Evolutionary conservation across 2,888 invertebrate genomes (phyloP), one percentile per base, ranked within the genome.

Genomic region (Pharmacophagus antenor): DNA sequence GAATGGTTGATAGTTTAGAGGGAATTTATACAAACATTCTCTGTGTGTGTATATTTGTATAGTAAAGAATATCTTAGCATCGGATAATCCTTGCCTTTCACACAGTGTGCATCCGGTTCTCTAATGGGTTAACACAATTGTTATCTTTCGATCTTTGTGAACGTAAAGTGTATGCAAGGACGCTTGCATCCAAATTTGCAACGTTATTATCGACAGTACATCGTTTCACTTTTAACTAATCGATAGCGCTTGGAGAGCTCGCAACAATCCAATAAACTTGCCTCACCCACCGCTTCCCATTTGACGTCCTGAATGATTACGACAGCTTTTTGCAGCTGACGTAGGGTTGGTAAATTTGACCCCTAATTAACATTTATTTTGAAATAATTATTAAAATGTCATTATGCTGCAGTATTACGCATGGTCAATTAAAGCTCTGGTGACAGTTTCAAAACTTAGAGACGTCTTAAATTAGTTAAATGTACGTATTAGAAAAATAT

Each of bases 301-400:
- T 48, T 49, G 18, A 49, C 27, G 25, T 18, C 27, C 18, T 49
- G 27, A 27, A 27, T 49, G 25, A 49, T 49, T n/a, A 27, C 49
- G 27, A 49, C 18, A 27, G 8, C 1, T 8, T 23, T 23, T 49
- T 8, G 17, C 18, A 44, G 42, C n/a, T 12, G 5, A 44, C 42
- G 15, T 18, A 27, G 27, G 49, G 49, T 18, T 49, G 49, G 3
- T 15, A 37, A 2, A 37, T 1, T n/a, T 37, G 0, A 5, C n/a
- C 1, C 3, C 5, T 37, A 37, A n/a, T 4, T 1, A 0, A n/a
- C 37, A 37, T 4, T 37, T 15, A n/a, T n/a, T n/a, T n/a, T 1
- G 2, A 15, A 37, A n/a, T 37, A 2, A 15, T 37, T 5, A n/a
- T 5, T 37, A 3, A 7, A 15, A n/a, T 3, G 0, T 15, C 4